Evolutionary conservation across 2,888 invertebrate species (phyloP), one percentile per base, ranked within the genome.

Genomic region (Heliconius erato): DNA sequence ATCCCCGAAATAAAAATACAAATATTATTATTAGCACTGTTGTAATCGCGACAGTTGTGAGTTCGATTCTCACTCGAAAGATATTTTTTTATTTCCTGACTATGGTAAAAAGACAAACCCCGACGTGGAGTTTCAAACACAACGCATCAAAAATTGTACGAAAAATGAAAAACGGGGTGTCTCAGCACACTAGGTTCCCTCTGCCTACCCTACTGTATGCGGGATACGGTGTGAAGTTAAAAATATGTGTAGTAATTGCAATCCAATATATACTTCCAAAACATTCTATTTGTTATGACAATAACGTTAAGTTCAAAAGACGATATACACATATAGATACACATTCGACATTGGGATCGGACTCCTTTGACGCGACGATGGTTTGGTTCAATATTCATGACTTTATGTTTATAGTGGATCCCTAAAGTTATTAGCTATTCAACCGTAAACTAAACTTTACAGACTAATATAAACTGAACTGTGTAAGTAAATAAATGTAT

Each of bases 381-480:
- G 28, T 23, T 14, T 44, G 71, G n/a, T 71, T 71, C 54, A 40
- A 67, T 78, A 28, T 78, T 76, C 74, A 59, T 35, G n/a, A 35
- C 59, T 19, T 23, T 32, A 74, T 28, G 49, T 63, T 63, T 63
- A 16, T 16, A 63, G 76, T 76, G 35, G 35, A 76, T 63, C 35
- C 63, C 63, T 35, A n/a, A 63, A 76, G 76, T n/a, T 32, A 59
- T 32, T 59, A 32, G n/a, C 63, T 76, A 63, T 63, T 26, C n/a
- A 63, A 63, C 63, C 63, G n/a, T 35, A 26, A n/a, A 76, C 59
- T 63, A 6, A 76, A 76, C 14, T 63, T 49, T 72, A 2, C 44
- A 72, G 26, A 72, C 44, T 71, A 49, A 49, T 49, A 26, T 72
- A 72, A 76, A 76, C n/a, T 63, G 40, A 63, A 35, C 76, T 63